Evolutionary conservation across 2,888 invertebrate species (phyloP), one percentile per base, ranked within the genome.

Genomic region (Theretra japonica): DNA sequence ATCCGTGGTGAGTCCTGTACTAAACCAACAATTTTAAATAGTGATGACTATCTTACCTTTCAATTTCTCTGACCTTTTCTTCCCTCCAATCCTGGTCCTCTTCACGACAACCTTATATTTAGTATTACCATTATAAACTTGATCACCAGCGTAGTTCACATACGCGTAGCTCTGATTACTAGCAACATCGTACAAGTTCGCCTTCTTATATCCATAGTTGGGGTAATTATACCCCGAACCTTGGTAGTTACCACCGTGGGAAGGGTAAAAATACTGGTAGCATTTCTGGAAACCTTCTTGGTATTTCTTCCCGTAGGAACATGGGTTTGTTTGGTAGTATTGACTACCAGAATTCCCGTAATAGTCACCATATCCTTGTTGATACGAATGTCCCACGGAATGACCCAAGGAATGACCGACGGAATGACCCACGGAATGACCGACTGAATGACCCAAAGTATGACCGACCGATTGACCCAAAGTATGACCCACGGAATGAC

Each of bases 71-170:
- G 84, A 82, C 69, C 79, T 84, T 50, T 79, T 83, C 75, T 82
- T 88, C 57, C 82, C 79, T 0, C 83, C 82, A 1, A 82, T 77
- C 70, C 83, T 86, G 1, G 86, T 88, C 74, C 89, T 91, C 77
- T 87, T 88, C 6, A 92, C 86, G 2, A 94, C 90, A 0, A 94
- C 82, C 73, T 92, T 91, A 56, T 89, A 87, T 59, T 86, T 89
- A 72, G 88, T 86, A 70, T 89, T 90, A 0, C 86, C 79, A 48
- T 86, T 87, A 69, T 88, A 88, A 2, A 89, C 83, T 72, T 92
- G 91, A 2, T 80, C 86, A 0, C 89, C 86, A 0, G 91, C 91
- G 68, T 93, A 90, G 0, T 77, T 78, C 28, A 84, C 84, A 30
- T 83, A 81, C 0, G 81, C 83, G 21, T 85, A 80, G 1, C 80